Evolutionary conservation across 2,797 vertebrate genomes (phyloP).

Genomic region (Periophthalmus magnuspinnatus): DNA sequence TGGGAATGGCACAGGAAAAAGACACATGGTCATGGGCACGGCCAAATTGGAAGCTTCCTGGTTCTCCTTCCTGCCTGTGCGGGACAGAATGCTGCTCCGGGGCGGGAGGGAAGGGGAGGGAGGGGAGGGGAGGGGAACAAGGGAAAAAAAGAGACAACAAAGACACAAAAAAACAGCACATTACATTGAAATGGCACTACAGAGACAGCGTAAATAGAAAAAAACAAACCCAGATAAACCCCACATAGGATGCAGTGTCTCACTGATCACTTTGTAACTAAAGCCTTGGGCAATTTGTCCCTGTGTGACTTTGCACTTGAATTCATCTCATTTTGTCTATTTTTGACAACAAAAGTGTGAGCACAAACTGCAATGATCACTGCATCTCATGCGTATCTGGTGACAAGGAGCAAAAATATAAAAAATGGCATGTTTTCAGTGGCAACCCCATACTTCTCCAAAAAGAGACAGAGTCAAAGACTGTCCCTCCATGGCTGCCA

Average conservation of each 20-base stretch:
- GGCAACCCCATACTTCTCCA: conserved; percentile 97
- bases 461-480: conserved; percentile 70
- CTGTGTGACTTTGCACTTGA: conserved; percentile 68
- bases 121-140: conserved; percentile 78
- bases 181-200: conserved; percentile 99
- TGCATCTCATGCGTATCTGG: conserved; percentile 99
- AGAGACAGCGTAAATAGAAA: conserved; percentile 99
- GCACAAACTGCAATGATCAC: conserved; percentile 85
- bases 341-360: conserved; percentile 72
- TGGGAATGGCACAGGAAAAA: conserved; percentile 99
- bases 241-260: conserved; percentile 99
- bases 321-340: conserved; percentile 57
- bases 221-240: conserved; percentile 97
- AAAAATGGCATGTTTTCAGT: conserved; percentile 99
- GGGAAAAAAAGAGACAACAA: conserved; percentile 99
- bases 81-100: conserved; percentile 99
- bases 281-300: conserved; percentile 73
- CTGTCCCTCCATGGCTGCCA: conserved; percentile 71
- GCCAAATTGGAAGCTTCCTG: conserved; percentile 99
- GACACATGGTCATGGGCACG: conserved; percentile 99
- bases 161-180: conserved; percentile 99
- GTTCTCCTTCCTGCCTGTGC: conserved; percentile 99
- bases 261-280: conserved; percentile 71
- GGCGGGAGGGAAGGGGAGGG: conserved; percentile 89
- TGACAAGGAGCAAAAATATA: conserved; percentile 99